Conservation (phyloP, 2,888 invertebrate genomes). For the Drosophila limbata region DNA sequence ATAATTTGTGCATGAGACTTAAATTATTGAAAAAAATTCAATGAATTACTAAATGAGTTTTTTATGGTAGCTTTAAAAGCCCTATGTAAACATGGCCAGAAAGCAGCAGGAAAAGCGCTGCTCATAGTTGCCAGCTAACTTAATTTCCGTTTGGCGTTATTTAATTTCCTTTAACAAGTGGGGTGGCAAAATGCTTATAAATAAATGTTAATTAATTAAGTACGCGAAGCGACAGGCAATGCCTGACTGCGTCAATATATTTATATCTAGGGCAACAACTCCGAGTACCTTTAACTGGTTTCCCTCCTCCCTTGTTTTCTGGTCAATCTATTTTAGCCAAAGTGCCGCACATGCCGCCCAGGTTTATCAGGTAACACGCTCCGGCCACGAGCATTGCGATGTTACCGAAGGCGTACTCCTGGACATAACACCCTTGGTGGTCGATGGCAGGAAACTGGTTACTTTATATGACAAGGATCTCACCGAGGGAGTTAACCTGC, state of each 20-base stretch:
- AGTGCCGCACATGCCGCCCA: constrained; percentile 87
- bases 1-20: constrained; percentile 18
- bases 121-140: constrained; percentile 65
- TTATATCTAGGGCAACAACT: constrained; percentile 53
- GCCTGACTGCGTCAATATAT: constrained; percentile 54
- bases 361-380: constrained; percentile 90
- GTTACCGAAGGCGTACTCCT: constrained; percentile 89
- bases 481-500: constrained; percentile 90
- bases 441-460: constrained; percentile 89
- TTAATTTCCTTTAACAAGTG: constrained; percentile 71
- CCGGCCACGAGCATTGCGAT: constrained; percentile 90
- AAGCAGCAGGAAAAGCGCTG: constrained; percentile 5
- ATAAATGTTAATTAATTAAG: constrained; percentile 79
- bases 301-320: neutral
- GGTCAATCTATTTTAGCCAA: constrained; percentile 36
- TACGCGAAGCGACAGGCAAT: constrained; percentile 40
- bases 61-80: neutral
- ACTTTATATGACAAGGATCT: constrained; percentile 91
- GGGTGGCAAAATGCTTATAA: constrained; percentile 65
- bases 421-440: constrained; percentile 89
- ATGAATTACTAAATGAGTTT: constrained; percentile 17
- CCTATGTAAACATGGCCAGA: neutral
- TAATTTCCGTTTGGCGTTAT: constrained; percentile 73
- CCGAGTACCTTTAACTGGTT: constrained; percentile 6
- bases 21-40: constrained; percentile 18